Evolutionary conservation across 1,140 invertebrate species (phyloP).

Genomic region (Trinorchestia longiramus): DNA sequence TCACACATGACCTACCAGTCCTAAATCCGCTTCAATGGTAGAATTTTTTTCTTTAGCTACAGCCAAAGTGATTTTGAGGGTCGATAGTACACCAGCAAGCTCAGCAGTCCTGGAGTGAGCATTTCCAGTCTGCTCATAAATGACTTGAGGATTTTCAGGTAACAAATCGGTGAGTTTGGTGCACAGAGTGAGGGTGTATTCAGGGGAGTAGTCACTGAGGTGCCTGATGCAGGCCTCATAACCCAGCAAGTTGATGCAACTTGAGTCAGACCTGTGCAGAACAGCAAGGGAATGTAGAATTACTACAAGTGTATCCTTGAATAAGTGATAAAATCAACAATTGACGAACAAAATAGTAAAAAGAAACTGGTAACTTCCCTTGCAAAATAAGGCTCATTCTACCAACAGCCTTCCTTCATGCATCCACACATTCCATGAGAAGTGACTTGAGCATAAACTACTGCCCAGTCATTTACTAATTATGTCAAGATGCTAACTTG

Average conservation of each 20-base stretch:
- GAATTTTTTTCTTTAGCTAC: neutral
- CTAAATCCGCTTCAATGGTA: neutral
- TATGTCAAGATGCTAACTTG: too few relatives aligned
- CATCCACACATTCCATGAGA: neutral
- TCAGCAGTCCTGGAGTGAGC: neutral
- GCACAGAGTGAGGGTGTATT: neutral
- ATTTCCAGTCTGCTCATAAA: neutral
- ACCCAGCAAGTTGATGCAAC: conserved; percentile 36
- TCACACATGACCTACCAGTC: neutral
- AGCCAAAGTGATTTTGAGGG: neutral
- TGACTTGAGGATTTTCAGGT: neutral
- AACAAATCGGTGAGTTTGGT: conserved; percentile 16
- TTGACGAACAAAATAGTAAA: neutral
- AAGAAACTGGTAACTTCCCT: neutral
- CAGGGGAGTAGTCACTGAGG: neutral
- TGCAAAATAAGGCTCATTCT: neutral
- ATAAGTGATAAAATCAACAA: neutral
- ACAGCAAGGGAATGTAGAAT: neutral
- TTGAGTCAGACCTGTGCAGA: neutral
- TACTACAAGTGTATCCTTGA: neutral
- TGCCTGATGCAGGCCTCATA: conserved; percentile 17
- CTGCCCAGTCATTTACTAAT: too few relatives aligned
- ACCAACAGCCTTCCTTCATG: neutral
- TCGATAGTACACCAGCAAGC: conserved; percentile 21
- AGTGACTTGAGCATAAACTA: neutral